phyloP scores from a whole-genome alignment of 2,113 vertebrate species.

The Picathartes gymnocephalus region DNA sequence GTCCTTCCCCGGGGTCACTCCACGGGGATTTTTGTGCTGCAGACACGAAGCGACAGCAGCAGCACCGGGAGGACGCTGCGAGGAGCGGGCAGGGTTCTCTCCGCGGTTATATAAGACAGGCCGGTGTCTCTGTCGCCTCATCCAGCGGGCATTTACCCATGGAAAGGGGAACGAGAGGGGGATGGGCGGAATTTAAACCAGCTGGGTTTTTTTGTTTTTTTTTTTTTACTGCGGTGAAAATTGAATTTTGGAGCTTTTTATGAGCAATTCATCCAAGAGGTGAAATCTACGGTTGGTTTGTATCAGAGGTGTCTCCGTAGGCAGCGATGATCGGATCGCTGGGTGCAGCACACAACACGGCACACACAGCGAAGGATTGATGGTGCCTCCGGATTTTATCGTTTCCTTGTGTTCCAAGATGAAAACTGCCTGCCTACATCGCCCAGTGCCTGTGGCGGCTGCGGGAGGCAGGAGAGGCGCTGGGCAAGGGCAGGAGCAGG shows the following conservation, averaged over 20 bases:
- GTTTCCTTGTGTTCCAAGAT: background rate
- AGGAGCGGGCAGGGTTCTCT: background rate
- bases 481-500: background rate
- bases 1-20: background rate
- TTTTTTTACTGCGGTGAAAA: background rate
- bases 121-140: background rate
- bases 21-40: background rate
- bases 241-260: background rate
- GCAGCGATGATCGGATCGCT: background rate
- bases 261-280: background rate
- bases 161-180: background rate
- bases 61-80: background rate
- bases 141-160: background rate
- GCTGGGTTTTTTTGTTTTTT: background rate
- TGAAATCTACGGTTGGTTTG: rapidly evolving
- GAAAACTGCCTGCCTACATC: slow-evolving; percentile 13
- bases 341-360: background rate
- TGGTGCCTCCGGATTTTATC: background rate
- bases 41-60: background rate
- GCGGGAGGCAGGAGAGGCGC: background rate
- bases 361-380: background rate
- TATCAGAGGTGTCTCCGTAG: background rate
- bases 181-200: background rate
- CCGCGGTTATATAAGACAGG: background rate
- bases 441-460: background rate